Evolutionary conservation across 2,113 vertebrate genomes (phyloP).

Genomic region (Silurus glanis): DNA sequence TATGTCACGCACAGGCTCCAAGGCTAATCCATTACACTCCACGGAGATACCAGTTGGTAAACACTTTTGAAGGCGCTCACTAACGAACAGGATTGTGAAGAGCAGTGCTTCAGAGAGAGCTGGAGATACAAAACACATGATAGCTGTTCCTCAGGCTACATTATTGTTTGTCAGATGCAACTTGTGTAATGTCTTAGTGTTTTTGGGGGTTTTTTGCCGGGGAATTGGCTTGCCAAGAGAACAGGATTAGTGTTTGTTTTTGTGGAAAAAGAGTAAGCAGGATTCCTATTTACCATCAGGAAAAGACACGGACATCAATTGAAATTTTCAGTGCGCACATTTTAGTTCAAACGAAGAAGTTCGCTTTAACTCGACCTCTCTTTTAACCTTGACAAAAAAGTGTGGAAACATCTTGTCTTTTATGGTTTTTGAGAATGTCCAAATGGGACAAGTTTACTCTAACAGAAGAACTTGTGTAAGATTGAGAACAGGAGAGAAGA

Average conservation of each 20-base stretch:
- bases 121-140: slow-evolving; percentile 37
- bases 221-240: slow-evolving; percentile 6
- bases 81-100: background rate
- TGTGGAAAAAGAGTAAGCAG: background rate
- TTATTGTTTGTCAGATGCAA: background rate
- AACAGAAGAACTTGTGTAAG: too few species aligned
- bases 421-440: too few species aligned
- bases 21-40: slow-evolving; percentile 11
- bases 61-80: slow-evolving; percentile 38
- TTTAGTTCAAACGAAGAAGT: too few species aligned
- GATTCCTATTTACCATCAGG: background rate
- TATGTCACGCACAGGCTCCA: slow-evolving; percentile 23
- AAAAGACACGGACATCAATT: background rate
- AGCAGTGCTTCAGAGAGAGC: slow-evolving; percentile 14
- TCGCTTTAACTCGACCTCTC: background rate
- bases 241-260: background rate
- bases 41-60: slow-evolving; percentile 15
- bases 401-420: too few species aligned
- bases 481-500: too few species aligned
- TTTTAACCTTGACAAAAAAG: background rate
- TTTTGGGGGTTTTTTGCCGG: background rate
- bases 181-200: slow-evolving; percentile 8
- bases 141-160: background rate
- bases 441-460: too few species aligned
- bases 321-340: background rate